phyloP scores from a whole-genome alignment of 2,797 vertebrate genomes.

The Acanthurus lineatus region DNA sequence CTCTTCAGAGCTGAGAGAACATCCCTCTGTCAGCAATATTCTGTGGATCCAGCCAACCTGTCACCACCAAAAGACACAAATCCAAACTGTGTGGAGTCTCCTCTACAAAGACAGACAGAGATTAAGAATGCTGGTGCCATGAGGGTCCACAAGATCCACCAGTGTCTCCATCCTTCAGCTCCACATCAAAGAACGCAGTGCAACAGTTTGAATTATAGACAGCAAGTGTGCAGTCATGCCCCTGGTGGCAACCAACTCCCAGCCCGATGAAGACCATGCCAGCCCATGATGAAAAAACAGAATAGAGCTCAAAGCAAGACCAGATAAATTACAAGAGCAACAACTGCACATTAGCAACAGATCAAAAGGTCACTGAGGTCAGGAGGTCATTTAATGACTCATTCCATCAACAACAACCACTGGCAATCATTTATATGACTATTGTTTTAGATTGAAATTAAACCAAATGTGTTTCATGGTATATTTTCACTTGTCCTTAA shows the following conservation, averaged over 20 bases:
- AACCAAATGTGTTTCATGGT: not conserved
- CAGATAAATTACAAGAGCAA: slow-evolving; percentile 61
- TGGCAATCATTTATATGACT: not conserved
- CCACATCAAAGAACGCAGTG: slow-evolving; percentile 60
- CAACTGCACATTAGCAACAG: slow-evolving; percentile 61
- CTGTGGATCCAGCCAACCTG: slow-evolving; percentile 31
- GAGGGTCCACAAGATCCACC: slow-evolving; percentile 40
- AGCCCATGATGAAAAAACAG: slow-evolving; percentile 16
- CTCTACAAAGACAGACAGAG: slow-evolving; percentile 57
- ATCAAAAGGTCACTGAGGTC: slow-evolving; percentile 32
- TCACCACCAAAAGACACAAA: slow-evolving; percentile 63
- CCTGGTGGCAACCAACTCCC: slow-evolving; percentile 44
- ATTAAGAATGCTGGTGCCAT: slow-evolving; percentile 62
- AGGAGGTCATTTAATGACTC: slow-evolving; percentile 34
- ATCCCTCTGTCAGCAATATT: slow-evolving; percentile 19
- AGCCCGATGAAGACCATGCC: slow-evolving; percentile 54
- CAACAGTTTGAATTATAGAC: slow-evolving; percentile 72
- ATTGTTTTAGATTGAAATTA: slow-evolving; percentile 1
- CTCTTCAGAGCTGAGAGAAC: slow-evolving; percentile 22
- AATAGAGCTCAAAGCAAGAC: slow-evolving; percentile 11
- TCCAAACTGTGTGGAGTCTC: slow-evolving; percentile 45
- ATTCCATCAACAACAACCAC: slow-evolving; percentile 12
- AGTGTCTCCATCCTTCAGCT: slow-evolving; percentile 49
- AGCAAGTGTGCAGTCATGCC: slow-evolving; percentile 65
- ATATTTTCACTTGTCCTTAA: not conserved